Evolutionary conservation across 2,888 invertebrate genomes (phyloP), one percentile per base, ranked within the genome.

Genomic region (Kuschelorhynchus macadamiae): DNA sequence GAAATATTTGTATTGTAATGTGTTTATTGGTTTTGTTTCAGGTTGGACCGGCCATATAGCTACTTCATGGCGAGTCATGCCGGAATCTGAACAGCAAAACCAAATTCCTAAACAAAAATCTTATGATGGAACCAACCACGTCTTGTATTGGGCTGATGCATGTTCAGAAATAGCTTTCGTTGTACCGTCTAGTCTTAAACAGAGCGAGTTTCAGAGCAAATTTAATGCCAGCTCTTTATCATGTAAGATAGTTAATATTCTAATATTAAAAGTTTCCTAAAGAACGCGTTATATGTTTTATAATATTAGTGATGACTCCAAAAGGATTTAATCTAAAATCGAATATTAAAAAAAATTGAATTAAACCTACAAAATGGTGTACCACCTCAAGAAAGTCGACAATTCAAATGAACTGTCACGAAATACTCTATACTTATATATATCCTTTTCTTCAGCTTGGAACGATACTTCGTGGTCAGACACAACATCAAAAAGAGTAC

Each of bases 111-210:
- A 86, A 70, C 69, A 77, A 57, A 76, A 73, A 64, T 64, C 56
- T 14, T 97, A 93, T 80, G 95, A 95, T 82, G 97, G 96, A 0
- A 88, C 91, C 59, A 90, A 91, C 63, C 91, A 93, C 82, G 91
- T 96, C 1, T 85, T 98, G 0, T 98, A 97, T 83, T 98, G 97
- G 97, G 94, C 97, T 1, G 97, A 98, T 83, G 93, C 95, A 0
- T 92, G 92, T 50, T 93, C 95, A 2, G 98, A 99, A 86, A 91
- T 98, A 59, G 96, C 97, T 1, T 97, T 98, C 85, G 91, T 98
- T 14, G 94, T 98, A 56, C 98, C 98, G 0, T 87, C 88, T 1
- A 80, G 82, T 49, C 71, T 80, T 3, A 83, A 82, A 74, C 73
- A 75, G 9, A 52, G 56, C 12, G 78, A 80, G 8, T 71, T 67